Evolutionary conservation across 2,113 vertebrate species (phyloP).

Genomic region (Rhinoptilus africanus): DNA sequence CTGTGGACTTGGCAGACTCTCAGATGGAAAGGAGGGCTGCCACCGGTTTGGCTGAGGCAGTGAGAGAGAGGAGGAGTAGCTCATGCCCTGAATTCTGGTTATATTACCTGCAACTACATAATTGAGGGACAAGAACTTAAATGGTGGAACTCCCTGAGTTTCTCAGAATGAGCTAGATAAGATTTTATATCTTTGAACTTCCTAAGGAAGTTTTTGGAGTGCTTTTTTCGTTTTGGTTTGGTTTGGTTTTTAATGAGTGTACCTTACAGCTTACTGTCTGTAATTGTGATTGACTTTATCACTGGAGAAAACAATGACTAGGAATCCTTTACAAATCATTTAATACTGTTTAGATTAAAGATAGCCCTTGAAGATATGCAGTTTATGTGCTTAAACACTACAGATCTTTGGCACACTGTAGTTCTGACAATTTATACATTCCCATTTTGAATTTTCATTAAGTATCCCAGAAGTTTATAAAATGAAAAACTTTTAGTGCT

Average conservation of each 20-base stretch:
- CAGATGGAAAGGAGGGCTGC: not conserved
- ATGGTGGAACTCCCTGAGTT: not conserved
- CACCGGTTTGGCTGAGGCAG: not conserved
- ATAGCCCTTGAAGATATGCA: not conserved
- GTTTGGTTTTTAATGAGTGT: not conserved
- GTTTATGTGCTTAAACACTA: not conserved
- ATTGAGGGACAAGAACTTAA: not conserved
- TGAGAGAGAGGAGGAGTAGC: not conserved
- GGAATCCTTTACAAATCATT: not conserved
- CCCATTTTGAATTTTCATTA: not conserved
- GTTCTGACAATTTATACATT: not conserved
- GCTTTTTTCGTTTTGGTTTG: not conserved
- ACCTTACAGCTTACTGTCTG: not conserved
- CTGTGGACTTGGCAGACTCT: not conserved
- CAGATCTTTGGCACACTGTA: not conserved
- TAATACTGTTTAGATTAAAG: not conserved
- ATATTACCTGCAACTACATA: not conserved
- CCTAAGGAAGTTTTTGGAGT: not conserved
- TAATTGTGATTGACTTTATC: not conserved
- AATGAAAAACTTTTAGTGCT: not conserved
- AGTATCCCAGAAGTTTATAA: not conserved
- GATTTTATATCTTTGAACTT: not conserved
- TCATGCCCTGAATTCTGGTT: not conserved
- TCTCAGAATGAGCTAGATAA: not conserved
- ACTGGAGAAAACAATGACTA: not conserved